Percentiles rank a stretch among this genome's conserved stretches.
Evolutionary conservation across 2,113 vertebrate species (phyloP).

Genomic region (Rhipidura dahli): DNA sequence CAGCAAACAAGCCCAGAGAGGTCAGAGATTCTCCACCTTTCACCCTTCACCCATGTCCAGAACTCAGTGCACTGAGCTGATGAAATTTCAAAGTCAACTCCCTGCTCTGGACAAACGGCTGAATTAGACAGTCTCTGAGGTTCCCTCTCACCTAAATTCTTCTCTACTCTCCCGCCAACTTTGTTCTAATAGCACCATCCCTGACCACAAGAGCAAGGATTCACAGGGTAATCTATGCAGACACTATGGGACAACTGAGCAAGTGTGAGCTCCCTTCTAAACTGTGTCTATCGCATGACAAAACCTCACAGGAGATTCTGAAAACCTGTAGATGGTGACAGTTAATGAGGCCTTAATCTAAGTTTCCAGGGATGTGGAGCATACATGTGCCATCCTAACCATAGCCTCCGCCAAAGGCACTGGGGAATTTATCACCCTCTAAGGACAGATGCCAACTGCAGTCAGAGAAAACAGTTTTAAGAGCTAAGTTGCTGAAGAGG

Average conservation of each 20-base stretch:
- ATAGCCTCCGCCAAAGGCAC: neutral
- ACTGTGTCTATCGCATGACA: neutral
- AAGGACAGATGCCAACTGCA: neutral
- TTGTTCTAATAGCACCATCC: neutral
- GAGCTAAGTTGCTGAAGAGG: neutral
- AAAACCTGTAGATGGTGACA: neutral
- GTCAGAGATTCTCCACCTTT: neutral
- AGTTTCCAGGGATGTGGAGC: neutral
- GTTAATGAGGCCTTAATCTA: neutral
- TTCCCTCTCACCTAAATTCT: neutral
- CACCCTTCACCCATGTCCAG: neutral
- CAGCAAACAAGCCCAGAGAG: neutral
- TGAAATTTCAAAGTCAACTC: neutral
- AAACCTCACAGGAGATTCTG: neutral
- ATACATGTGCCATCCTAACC: neutral
- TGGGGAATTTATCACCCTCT: neutral
- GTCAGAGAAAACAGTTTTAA: neutral
- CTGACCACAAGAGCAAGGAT: neutral
- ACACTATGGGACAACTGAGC: neutral
- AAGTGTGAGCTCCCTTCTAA: neutral
- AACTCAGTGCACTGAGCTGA: neutral
- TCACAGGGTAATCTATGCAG: neutral
- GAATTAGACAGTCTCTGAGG: neutral
- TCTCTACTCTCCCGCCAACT: neutral
- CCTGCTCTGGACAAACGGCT: neutral